Conservation (phyloP, 2,888 invertebrate genomes). For the Dromius quadrimaculatus region DNA sequence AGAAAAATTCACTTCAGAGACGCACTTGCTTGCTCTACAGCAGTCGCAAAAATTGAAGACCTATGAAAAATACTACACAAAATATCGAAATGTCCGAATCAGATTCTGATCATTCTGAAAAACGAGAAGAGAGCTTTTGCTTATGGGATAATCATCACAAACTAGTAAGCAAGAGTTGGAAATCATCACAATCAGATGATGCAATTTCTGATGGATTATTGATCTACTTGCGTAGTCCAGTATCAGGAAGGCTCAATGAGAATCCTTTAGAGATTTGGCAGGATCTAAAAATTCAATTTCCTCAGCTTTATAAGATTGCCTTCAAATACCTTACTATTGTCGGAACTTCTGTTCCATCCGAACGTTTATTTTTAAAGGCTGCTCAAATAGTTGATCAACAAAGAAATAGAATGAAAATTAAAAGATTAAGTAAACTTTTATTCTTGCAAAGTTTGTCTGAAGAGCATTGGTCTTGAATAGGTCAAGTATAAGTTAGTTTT, state of each 20-base stretch:
- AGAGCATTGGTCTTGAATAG: too few species aligned
- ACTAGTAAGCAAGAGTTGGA: constrained; percentile 41
- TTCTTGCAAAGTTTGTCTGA: too few species aligned
- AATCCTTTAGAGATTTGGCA: constrained; percentile 52
- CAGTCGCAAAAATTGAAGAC: constrained; percentile 46
- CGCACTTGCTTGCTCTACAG: constrained; percentile 54
- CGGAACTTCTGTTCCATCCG: constrained; percentile 52
- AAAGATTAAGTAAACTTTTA: too few species aligned
- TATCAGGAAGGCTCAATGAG: constrained; percentile 49
- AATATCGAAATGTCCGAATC: constrained; percentile 2
- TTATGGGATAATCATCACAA: constrained; percentile 49
- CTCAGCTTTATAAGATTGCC: constrained; percentile 40
- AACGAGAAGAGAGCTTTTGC: not conserved
- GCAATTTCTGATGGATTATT: constrained; percentile 47
- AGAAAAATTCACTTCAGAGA: constrained; percentile 53
- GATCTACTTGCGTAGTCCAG: constrained; percentile 45
- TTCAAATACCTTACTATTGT: constrained; percentile 47
- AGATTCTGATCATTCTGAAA: not conserved
- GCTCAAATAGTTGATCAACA: constrained; percentile 24
- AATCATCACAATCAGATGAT: constrained; percentile 42
- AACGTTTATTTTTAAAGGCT: constrained; percentile 51
- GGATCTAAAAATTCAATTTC: constrained; percentile 48
- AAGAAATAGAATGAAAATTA: constrained; percentile 37
- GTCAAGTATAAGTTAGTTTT: too few species aligned
- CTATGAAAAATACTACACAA: not conserved